These are phyloP conservation scores for Gastracanthus pulcherrimus DNA, from an alignment of 2,888 invertebrate genomes.

Conservation along the genomic window DNA sequence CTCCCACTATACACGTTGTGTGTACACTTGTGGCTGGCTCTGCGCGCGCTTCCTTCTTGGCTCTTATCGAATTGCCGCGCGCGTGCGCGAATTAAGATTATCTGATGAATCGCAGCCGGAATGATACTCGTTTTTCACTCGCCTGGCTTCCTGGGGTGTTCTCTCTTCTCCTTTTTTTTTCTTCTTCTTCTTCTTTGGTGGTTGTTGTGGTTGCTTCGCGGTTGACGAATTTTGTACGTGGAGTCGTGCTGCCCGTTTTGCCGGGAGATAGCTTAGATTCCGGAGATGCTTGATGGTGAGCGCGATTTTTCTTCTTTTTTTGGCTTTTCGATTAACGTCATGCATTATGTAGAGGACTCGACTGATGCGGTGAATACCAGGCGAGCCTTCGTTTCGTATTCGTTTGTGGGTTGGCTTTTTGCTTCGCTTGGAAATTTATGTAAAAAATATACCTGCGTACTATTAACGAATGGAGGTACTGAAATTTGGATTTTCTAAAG, in stretches of 20 bases:
- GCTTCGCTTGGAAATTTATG: too few relatives aligned
- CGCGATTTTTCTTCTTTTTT: too few relatives aligned
- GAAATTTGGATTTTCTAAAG: too few relatives aligned
- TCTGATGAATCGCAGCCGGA: background rate
- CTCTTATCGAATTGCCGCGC: slow-evolving; percentile 38
- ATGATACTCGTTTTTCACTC: background rate
- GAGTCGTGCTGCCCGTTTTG: background rate
- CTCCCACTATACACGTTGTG: background rate
- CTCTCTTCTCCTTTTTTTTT: background rate
- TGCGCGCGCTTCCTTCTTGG: background rate
- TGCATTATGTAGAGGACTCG: too few relatives aligned
- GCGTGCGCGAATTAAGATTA: slow-evolving; percentile 7
- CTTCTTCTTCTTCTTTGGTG: background rate
- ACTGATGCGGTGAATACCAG: background rate
- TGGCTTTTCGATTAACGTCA: too few relatives aligned
- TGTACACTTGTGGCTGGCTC: background rate
- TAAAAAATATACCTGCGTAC: too few relatives aligned
- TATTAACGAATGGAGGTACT: too few relatives aligned
- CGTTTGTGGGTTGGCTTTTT: too few relatives aligned
- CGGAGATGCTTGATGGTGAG: background rate
- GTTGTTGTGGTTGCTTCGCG: background rate
- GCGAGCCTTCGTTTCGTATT: too few relatives aligned
- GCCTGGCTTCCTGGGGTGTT: background rate
- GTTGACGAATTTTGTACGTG: background rate
- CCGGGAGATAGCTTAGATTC: background rate